A percentile compares a stretch with the other conserved stretches of the same genome.
Evolutionary conservation across 2,113 vertebrate genomes (phyloP).

Genomic region (Nycticebus coucang): DNA sequence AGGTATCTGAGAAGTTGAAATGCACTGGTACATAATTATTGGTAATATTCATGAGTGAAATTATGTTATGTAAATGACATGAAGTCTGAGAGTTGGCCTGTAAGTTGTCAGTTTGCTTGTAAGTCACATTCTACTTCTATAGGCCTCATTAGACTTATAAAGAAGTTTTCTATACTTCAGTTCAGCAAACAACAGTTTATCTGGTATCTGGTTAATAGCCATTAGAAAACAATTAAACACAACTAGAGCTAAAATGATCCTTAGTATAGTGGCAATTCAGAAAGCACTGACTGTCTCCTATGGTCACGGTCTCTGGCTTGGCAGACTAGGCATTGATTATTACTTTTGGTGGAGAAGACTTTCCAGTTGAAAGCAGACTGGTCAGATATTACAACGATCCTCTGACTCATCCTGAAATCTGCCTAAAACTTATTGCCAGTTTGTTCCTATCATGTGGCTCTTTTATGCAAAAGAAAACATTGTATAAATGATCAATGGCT

Average conservation of each 20-base stretch:
- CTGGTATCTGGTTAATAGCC: background rate
- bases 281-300: background rate
- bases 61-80: background rate
- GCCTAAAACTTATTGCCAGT: background rate
- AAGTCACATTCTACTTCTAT: background rate
- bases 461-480: slow-evolving; percentile 15
- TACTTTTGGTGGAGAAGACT: background rate
- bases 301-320: background rate
- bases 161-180: background rate
- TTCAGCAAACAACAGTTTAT: background rate
- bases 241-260: background rate
- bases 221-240: slow-evolving; percentile 20
- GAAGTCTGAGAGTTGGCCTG: background rate
- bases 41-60: background rate
- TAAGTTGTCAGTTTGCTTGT: background rate
- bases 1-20: background rate
- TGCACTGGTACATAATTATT: background rate
- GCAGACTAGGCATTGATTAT: background rate
- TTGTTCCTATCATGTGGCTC: background rate
- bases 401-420: background rate
- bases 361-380: background rate
- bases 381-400: background rate
- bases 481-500: background rate
- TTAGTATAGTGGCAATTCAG: background rate
- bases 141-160: background rate